Evolutionary conservation across 2,113 vertebrate genomes (phyloP).

Genomic region (Telmatochromis sp.): DNA sequence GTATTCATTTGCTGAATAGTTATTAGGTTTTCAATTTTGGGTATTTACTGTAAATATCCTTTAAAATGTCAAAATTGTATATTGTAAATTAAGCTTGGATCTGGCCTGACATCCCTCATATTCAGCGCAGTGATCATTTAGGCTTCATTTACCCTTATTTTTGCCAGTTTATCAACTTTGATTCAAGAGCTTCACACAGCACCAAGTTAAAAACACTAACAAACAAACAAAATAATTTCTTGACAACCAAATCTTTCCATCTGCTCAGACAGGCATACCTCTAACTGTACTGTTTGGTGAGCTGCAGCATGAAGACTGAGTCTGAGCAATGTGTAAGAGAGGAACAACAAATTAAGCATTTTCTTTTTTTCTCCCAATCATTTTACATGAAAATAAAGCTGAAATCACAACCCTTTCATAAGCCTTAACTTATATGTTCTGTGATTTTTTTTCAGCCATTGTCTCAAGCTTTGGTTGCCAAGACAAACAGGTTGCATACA

Average conservation of each 20-base stretch:
- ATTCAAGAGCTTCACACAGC: neutral
- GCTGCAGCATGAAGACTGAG: neutral
- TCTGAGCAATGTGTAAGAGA: neutral
- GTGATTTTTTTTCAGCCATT: neutral
- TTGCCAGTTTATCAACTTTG: neutral
- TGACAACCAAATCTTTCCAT: neutral
- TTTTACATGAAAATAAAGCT: neutral
- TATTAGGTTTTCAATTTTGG: neutral
- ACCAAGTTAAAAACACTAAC: neutral
- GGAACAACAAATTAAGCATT: neutral
- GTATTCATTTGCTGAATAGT: neutral
- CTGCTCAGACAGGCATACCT: neutral
- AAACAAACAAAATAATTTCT: neutral
- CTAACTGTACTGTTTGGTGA: neutral
- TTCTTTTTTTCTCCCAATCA: neutral
- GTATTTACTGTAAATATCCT: neutral
- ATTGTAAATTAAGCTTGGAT: neutral
- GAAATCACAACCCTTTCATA: neutral
- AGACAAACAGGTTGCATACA: neutral
- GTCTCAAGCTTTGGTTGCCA: neutral
- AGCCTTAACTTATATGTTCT: neutral
- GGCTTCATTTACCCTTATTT: neutral
- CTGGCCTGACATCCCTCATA: neutral
- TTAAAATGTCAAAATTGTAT: neutral
- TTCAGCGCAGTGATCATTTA: neutral